Evolutionary conservation across 2,797 vertebrate genomes (phyloP), one percentile per base, ranked within the genome.

Genomic region (Anomalospiza imberbis): DNA sequence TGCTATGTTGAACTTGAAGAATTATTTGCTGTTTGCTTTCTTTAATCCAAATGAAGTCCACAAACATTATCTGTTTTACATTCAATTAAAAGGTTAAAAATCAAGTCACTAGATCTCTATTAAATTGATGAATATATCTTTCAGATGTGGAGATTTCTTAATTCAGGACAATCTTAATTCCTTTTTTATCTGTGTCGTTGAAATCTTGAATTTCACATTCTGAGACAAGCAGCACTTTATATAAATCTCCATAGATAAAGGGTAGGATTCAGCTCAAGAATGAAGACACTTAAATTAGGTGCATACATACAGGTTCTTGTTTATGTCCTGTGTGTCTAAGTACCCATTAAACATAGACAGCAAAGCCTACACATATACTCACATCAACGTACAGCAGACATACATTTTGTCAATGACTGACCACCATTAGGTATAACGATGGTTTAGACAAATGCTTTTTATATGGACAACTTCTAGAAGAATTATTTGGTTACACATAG

Each of bases 251-350:
- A 32, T 5, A 67, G 20, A 48, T 13, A 48, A 60, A 74, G 4
- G 12, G n/a, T 19, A 72, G 17, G 32, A 78, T 60, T 71, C 38
- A 87, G 44, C 6, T 91, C 31, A 74, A 26, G 65, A 60, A 60
- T n/a, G 34, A 79, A 58, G 36, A 47, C 9, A 28, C 6, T 50
- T 51, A 61, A 47, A 78, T 61, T 60, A 62, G 22, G 10, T 53
- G 29, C 16, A 20, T 63, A 48, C 0, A 0, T 36, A 18, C 2
- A 65, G 26, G 5, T 61, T 20, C 26, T 48, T 71, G 6, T 60
- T 77, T 60, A 74, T 54, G 8, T 44, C 6, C 25, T 18, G 12
- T 3, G 3, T 73, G 16, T 76, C 55, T 18, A 63, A 88, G 26
- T 16, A 48, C 7, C 6, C 13, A 25, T 53, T 50, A 66, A n/a